These are phyloP conservation scores for Propithecus perrieri DNA, from an alignment of 2,797 vertebrate genomes.

Conservation along the genomic window DNA sequence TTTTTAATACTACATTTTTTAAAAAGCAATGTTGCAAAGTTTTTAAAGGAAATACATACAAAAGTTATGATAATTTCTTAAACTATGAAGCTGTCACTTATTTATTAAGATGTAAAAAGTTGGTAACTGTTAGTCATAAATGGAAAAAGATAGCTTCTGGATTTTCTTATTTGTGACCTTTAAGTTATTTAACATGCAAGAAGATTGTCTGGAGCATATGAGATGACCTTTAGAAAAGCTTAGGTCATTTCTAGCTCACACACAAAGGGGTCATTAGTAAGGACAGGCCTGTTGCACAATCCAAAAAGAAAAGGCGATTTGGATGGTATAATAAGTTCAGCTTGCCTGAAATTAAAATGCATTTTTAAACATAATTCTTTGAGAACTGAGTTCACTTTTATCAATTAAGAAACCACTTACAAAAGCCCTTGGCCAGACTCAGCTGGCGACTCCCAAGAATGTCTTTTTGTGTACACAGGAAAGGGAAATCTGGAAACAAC, in stretches of 20 bases:
- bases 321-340: conserved; percentile 23
- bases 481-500: conserved; percentile 71
- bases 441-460: conserved; percentile 39
- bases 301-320: conserved; percentile 57
- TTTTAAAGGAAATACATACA: conserved; percentile 14
- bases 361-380: conserved; percentile 72
- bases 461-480: conserved; percentile 56
- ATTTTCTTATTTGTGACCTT: conserved; percentile 69
- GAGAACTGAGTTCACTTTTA: conserved; percentile 45
- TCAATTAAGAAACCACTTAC: conserved; percentile 61
- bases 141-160: conserved; percentile 51
- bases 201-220: conserved; percentile 45
- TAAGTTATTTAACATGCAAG: conserved; percentile 61
- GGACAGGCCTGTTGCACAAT: conserved; percentile 58
- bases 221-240: conserved; percentile 55
- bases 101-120: not conserved
- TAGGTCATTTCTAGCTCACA: conserved; percentile 66
- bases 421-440: conserved; percentile 50
- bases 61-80: not conserved
- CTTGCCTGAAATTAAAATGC: conserved; percentile 67
- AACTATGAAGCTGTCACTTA: not conserved
- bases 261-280: conserved; percentile 61
- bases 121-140: conserved; percentile 33
- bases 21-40: not conserved
- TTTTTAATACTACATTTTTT: not conserved